A percentile compares a stretch with the other conserved stretches of the same genome.
Conservation (phyloP, 2,113 vertebrate genomes). For the Paraplagusia blochii region DNA sequence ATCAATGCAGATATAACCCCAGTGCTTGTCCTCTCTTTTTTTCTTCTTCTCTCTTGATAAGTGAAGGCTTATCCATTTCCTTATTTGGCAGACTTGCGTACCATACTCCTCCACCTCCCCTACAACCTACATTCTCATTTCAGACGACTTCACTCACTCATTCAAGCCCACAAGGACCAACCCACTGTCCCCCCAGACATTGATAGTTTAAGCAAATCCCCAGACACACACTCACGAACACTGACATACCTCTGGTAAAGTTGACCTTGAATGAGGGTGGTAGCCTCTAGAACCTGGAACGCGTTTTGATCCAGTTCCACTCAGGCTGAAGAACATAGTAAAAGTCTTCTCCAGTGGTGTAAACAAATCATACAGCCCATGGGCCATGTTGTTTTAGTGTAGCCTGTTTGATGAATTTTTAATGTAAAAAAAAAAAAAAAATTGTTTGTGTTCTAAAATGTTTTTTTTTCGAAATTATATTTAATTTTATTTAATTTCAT, state of each 20-base stretch:
- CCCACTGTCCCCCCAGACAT: constrained; percentile 33
- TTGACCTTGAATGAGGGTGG: not conserved
- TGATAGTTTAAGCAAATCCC: constrained; percentile 52
- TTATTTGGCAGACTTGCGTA: constrained; percentile 42
- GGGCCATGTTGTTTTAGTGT: too few relatives aligned
- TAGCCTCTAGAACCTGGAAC: too few relatives aligned
- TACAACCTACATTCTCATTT: constrained; percentile 40
- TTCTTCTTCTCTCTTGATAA: constrained; percentile 22
- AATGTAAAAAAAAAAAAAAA: too few relatives aligned
- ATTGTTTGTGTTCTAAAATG: too few relatives aligned
- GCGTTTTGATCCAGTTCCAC: constrained; percentile 56
- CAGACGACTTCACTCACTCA: constrained; percentile 66
- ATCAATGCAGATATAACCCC: constrained; percentile 29
- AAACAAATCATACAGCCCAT: too few relatives aligned
- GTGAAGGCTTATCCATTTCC: constrained; percentile 26
- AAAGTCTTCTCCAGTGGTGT: too few relatives aligned
- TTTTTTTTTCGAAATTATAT: too few relatives aligned
- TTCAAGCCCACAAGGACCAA: constrained; percentile 33
- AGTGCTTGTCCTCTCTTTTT: constrained; percentile 9
- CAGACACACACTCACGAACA: constrained; percentile 27
- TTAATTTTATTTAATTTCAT: too few relatives aligned
- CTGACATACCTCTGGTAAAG: not conserved
- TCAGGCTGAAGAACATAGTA: constrained; percentile 33
- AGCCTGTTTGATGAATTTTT: too few relatives aligned
- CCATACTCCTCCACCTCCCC: not conserved